These are phyloP conservation scores for Acropternis orthonyx DNA, from an alignment of 2,797 vertebrate species.

Conservation along the genomic window DNA sequence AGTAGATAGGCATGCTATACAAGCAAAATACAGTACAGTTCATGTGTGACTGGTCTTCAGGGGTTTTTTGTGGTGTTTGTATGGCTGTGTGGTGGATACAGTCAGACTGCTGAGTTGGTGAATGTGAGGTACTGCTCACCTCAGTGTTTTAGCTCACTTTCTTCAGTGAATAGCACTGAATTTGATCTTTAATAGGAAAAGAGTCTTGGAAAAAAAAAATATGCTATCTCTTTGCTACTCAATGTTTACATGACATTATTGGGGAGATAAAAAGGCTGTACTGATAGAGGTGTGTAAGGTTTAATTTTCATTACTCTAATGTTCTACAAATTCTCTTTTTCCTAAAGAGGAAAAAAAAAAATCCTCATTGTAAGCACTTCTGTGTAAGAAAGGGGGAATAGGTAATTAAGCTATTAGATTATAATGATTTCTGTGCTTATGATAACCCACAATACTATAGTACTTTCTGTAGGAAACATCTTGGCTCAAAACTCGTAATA, in stretches of 20 bases:
- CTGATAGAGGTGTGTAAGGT: not conserved
- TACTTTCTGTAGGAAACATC: not conserved
- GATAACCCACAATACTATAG: not conserved
- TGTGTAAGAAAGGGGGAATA: not conserved
- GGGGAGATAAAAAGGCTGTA: not conserved
- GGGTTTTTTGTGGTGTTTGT: accelerated
- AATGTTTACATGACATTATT: not conserved
- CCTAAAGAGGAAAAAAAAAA: not conserved
- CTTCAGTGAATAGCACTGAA: not conserved
- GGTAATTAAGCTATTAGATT: not conserved
- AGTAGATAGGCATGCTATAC: not conserved
- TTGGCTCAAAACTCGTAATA: not conserved
- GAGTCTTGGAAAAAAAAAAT: not conserved
- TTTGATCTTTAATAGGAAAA: not conserved
- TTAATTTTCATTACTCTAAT: not conserved
- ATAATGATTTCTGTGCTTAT: not conserved
- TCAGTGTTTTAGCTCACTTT: not conserved
- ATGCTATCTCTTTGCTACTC: not conserved
- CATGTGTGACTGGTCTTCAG: not conserved
- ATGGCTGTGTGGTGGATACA: not conserved
- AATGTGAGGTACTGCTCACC: not conserved
- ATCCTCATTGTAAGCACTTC: not conserved
- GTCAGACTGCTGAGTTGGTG: not conserved
- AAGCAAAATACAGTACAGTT: not conserved
- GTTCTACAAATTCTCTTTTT: not conserved